These are phyloP conservation scores for Apis laboriosa DNA, from an alignment of 1,140 invertebrate genomes.

Conservation along the genomic window DNA sequence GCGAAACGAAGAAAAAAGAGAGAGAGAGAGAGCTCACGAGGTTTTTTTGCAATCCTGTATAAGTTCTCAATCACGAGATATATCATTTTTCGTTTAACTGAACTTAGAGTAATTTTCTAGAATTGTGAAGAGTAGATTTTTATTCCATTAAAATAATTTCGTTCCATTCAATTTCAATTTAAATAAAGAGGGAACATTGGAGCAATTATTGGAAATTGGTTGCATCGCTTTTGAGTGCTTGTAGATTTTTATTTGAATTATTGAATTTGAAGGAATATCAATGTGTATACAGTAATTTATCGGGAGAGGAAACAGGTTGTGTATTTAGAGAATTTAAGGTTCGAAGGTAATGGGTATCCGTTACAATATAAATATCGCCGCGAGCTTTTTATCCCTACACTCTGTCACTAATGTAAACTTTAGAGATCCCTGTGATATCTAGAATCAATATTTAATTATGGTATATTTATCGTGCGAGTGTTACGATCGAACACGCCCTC, in stretches of 20 bases:
- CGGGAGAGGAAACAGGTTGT: background rate
- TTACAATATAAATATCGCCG: background rate
- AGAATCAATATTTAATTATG: background rate
- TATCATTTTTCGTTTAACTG: conserved; percentile 28
- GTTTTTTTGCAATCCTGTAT: conserved; percentile 23
- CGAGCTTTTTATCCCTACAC: no score
- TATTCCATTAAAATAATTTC: no score
- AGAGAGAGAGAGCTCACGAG: conserved; percentile 21
- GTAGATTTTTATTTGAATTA: no score
- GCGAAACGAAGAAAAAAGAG: background rate
- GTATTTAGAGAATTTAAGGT: background rate
- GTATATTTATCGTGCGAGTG: background rate
- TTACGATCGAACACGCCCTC: background rate
- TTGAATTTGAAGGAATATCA: no score
- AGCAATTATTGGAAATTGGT: no score
- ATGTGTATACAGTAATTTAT: background rate
- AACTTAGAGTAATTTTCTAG: conserved; percentile 4
- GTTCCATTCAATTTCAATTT: no score
- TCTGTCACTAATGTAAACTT: background rate
- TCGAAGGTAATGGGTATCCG: background rate
- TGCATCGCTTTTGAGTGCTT: no score
- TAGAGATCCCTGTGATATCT: background rate
- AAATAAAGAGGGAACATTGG: no score
- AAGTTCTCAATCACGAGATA: background rate
- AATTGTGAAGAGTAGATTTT: background rate